These are phyloP conservation scores for Brachyalestes nurse DNA, from an alignment of 2,797 vertebrate genomes.

Conservation along the genomic window DNA sequence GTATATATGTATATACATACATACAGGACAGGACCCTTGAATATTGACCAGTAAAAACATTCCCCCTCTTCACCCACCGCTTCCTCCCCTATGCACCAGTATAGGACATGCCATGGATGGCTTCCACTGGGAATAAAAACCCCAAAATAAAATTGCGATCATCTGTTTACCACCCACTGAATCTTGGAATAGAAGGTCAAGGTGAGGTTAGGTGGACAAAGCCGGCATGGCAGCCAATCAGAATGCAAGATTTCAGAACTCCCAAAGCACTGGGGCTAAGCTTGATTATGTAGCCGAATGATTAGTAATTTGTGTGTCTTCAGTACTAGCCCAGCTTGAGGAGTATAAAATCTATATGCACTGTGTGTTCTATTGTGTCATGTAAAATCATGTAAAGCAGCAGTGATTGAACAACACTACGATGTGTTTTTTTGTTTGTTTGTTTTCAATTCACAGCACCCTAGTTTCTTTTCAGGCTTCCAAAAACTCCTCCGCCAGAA, in stretches of 20 bases:
- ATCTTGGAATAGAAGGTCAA: conserved; percentile 55
- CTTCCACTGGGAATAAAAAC: conserved; percentile 78
- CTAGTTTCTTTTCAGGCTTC: too few species aligned
- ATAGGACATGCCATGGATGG: conserved; percentile 77
- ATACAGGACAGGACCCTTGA: conserved; percentile 54
- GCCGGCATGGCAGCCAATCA: background rate
- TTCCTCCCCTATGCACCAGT: conserved; percentile 55
- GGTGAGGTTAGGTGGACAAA: conserved; percentile 37
- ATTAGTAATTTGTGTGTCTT: background rate
- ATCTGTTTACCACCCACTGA: conserved; percentile 62
- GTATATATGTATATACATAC: too few species aligned
- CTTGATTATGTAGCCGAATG: background rate
- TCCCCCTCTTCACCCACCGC: conserved; percentile 53
- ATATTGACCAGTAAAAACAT: conserved; percentile 72
- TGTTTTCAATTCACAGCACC: too few species aligned
- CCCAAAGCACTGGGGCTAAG: background rate
- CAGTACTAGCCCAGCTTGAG: background rate
- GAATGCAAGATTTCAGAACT: background rate
- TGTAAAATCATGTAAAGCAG: too few species aligned
- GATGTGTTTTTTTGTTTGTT: too few species aligned
- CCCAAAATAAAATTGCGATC: conserved; percentile 77
- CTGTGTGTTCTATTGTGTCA: too few species aligned
- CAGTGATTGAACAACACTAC: too few species aligned
- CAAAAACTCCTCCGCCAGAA: too few species aligned
- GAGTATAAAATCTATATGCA: background rate